phyloP scores from a whole-genome alignment of 2,113 vertebrate species.

The Ia io region DNA sequence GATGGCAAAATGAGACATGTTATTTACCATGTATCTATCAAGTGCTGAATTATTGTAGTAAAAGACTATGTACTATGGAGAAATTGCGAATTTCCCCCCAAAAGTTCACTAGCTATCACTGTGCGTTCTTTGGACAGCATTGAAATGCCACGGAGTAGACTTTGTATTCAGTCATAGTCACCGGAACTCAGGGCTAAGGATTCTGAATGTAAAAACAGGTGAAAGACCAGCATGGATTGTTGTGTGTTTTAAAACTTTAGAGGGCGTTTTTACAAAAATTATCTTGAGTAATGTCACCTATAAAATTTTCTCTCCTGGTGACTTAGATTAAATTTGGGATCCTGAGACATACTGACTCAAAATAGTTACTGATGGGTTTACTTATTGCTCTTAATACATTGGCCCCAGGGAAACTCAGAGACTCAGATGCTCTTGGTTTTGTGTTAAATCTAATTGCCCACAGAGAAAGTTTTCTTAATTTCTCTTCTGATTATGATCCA shows the following conservation, averaged over 20 bases:
- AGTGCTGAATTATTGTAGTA: not conserved
- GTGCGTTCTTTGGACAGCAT: not conserved
- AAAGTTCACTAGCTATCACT: not conserved
- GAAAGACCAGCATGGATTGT: not conserved
- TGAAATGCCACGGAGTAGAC: not conserved
- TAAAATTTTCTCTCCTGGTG: not conserved
- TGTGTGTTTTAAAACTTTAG: not conserved
- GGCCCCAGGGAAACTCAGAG: not conserved
- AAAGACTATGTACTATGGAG: not conserved
- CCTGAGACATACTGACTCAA: not conserved
- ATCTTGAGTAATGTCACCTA: not conserved
- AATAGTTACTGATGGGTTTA: not conserved
- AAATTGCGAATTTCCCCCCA: too few relatives aligned
- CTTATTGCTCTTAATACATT: not conserved
- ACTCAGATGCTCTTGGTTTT: not conserved
- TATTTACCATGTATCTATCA: not conserved
- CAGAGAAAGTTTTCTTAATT: not conserved
- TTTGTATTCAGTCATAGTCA: not conserved
- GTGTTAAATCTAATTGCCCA: not conserved
- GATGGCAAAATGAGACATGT: not conserved
- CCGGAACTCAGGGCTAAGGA: not conserved
- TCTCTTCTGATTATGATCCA: not conserved
- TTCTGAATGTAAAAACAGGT: not conserved
- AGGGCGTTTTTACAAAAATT: not conserved
- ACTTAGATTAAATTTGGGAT: not conserved